Percentiles rank a stretch among this genome's conserved stretches.
Conservation (phyloP, 2,113 vertebrate genomes). For the Strix aluco region DNA sequence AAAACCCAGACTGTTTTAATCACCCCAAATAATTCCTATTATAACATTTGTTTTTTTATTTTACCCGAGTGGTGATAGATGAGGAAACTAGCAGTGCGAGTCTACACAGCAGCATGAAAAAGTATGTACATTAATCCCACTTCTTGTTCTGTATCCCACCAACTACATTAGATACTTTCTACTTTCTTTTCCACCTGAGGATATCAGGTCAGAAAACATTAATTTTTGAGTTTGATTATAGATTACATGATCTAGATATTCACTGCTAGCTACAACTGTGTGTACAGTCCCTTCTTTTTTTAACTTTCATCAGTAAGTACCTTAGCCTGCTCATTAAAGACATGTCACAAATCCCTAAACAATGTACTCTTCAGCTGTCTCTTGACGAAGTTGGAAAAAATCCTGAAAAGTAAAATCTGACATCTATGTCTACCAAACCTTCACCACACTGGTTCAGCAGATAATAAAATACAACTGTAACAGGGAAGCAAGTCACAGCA, state of each 20-base stretch:
- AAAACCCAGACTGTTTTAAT: not conserved
- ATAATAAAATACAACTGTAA: not conserved
- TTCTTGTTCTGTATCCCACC: not conserved
- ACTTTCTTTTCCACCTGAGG: not conserved
- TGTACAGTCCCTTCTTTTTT: not conserved
- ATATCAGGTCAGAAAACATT: not conserved
- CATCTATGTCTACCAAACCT: not conserved
- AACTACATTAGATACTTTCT: not conserved
- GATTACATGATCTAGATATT: not conserved
- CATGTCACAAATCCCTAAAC: not conserved
- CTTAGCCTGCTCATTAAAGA: not conserved
- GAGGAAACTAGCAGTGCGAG: not conserved
- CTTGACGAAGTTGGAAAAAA: not conserved
- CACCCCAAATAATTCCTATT: not conserved
- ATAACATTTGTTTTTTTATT: not conserved
- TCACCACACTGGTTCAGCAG: not conserved
- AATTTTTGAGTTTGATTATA: not conserved
- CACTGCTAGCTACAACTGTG: not conserved
- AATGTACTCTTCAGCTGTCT: not conserved
- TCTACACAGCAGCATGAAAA: not conserved
- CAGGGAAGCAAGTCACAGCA: not conserved
- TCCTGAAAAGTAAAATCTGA: not conserved
- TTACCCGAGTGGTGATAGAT: not conserved
- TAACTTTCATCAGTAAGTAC: not conserved
- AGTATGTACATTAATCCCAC: accelerated